phyloP scores from a whole-genome alignment of 2,113 vertebrate species.

The Eclectus roratus region DNA sequence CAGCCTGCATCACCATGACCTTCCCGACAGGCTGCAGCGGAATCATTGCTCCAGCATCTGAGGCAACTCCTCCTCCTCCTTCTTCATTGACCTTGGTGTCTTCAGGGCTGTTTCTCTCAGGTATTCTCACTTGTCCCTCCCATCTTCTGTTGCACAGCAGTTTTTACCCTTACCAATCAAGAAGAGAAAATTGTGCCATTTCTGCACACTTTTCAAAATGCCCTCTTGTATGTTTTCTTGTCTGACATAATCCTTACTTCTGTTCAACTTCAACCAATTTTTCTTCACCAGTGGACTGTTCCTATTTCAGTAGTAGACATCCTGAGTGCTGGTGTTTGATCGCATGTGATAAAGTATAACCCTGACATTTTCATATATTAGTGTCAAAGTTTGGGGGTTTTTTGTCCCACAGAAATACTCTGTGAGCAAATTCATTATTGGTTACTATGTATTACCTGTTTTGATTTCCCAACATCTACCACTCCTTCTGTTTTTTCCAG shows the following conservation, averaged over 20 bases:
- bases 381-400: not conserved
- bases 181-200: not conserved
- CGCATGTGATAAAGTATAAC: not conserved
- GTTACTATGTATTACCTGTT: not conserved
- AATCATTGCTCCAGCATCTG: accelerated
- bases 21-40: not conserved
- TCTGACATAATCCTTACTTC: not conserved
- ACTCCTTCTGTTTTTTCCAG: not conserved
- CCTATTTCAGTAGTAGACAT: not conserved
- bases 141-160: not conserved
- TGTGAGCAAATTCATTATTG: not conserved
- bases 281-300: not conserved
- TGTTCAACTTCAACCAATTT: not conserved
- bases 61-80: not conserved
- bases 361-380: not conserved
- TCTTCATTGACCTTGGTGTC: not conserved
- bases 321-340: not conserved
- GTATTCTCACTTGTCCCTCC: not conserved
- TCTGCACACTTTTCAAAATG: not conserved
- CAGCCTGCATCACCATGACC: not conserved
- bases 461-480: not conserved
- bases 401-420: not conserved
- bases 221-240: not conserved
- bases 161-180: not conserved
- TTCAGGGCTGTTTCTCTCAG: not conserved